These are phyloP conservation scores for Dolichoris vasculosae DNA, from an alignment of 1,140 invertebrate genomes.

Conservation along the genomic window DNA sequence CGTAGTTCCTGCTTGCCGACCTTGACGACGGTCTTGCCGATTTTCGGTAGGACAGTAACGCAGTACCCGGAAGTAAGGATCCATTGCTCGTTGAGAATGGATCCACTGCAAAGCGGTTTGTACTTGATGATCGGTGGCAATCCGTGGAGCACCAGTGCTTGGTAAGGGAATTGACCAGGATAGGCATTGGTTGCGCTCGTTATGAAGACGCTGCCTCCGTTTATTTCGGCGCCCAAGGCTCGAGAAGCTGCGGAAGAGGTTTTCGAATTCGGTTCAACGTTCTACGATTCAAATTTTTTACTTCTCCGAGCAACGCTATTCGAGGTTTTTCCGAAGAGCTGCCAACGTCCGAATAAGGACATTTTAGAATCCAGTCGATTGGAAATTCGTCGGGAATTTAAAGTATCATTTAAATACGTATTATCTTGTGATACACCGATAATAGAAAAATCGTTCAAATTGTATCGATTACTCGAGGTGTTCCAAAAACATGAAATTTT, in stretches of 20 bases:
- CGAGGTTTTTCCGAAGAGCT: too few relatives aligned
- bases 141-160: constrained; percentile 63
- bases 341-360: too few relatives aligned
- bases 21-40: constrained; percentile 43
- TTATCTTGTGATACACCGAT: too few relatives aligned
- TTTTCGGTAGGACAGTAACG: constrained; percentile 8
- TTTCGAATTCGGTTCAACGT: too few relatives aligned
- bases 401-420: too few relatives aligned
- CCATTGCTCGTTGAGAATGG: constrained; percentile 70
- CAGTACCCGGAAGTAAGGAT: constrained; percentile 77
- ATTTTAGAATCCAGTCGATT: too few relatives aligned
- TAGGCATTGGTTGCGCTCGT: constrained; percentile 60
- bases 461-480: too few relatives aligned
- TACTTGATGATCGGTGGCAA: constrained; percentile 51
- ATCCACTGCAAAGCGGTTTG: constrained; percentile 74
- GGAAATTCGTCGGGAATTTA: too few relatives aligned
- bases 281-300: too few relatives aligned
- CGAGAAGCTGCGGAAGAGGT: background rate
- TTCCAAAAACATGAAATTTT: too few relatives aligned
- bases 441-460: too few relatives aligned
- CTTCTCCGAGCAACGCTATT: too few relatives aligned
- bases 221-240: background rate
- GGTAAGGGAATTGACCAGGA: constrained; percentile 68
- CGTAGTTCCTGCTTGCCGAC: constrained; percentile 7
- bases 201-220: constrained; percentile 45